Evolutionary conservation across 2,888 invertebrate species (phyloP), one percentile per base, ranked within the genome.

Genomic region (Beris morrisii): DNA sequence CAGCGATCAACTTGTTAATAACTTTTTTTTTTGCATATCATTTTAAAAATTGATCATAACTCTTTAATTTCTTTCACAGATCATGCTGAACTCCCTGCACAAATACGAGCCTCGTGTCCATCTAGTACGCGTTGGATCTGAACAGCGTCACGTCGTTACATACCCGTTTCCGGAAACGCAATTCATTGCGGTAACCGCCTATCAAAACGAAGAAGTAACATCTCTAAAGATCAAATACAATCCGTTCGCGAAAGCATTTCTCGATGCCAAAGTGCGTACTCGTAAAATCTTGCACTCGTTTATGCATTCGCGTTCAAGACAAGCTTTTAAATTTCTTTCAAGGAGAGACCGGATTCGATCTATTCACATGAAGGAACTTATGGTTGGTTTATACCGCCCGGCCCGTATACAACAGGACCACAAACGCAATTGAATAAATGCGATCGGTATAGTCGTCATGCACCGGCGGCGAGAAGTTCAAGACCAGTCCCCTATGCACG

Each of bases 111-210:
- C 98, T 0, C 84, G 95, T 22, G 92, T 97, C 5, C 95, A 96
- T 78, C 83, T 97, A 45, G 92, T 96, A 28, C 89, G 91, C 76
- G 95, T 97, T 1, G 94, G 93, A 4, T 90, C 92, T 0, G 91
- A 92, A 76, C 88, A 92, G 67, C 85, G 92, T 67, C 84, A 90
- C 73, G 91, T 95, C 68, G 88, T 93, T 76, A 93, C 93, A 1
- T 94, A 93, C 79, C 91, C 93, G 15, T 96, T 97, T 77, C 93
- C 94, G 0, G 95, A 96, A 80, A 97, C 97, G 0, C 95, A 96
- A 80, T 98, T 98, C 79, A 96, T 98, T 72, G 97, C 98, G 0
- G 98, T 98, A 13, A 98, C 98, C 0, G 98, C 98, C 0, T 98
- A 98, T 80, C 98, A 98, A 79, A 98, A 97, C 77, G 96, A 97